These are phyloP conservation scores for Pollenia labialis DNA, from an alignment of 2,888 invertebrate species.

Conservation along the genomic window DNA sequence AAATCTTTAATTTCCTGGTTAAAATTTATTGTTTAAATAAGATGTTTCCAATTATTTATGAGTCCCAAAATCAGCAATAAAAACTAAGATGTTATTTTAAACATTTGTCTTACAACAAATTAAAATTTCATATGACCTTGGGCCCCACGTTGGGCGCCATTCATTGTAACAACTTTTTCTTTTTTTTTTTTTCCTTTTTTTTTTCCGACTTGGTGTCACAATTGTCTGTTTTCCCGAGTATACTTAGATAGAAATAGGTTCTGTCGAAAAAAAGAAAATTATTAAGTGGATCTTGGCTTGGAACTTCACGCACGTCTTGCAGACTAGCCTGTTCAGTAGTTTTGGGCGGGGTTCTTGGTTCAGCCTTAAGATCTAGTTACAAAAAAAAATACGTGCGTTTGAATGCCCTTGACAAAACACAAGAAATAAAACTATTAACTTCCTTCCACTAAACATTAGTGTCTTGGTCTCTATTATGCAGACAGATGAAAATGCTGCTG, in stretches of 20 bases:
- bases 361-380: too few relatives aligned
- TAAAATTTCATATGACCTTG: not conserved
- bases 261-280: not conserved
- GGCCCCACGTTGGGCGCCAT: not conserved
- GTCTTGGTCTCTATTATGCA: too few relatives aligned
- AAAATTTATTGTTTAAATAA: not conserved
- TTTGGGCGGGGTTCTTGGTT: too few relatives aligned
- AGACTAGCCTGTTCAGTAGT: too few relatives aligned
- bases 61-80: not conserved
- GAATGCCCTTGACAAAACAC: too few relatives aligned
- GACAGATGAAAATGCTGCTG: not conserved
- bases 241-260: not conserved
- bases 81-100: not conserved
- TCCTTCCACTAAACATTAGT: too few relatives aligned
- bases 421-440: too few relatives aligned
- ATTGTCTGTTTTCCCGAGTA: not conserved
- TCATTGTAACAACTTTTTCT: too few relatives aligned
- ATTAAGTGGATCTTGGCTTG: not conserved
- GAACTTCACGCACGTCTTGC: not conserved
- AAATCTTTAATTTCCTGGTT: not conserved
- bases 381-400: too few relatives aligned
- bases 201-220: not conserved
- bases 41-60: not conserved
- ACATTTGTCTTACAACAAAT: not conserved
- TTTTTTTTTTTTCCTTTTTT: too few relatives aligned